These are phyloP conservation scores for Chrysolina oricalcia DNA, from an alignment of 2,888 invertebrate genomes.

Conservation along the genomic window DNA sequence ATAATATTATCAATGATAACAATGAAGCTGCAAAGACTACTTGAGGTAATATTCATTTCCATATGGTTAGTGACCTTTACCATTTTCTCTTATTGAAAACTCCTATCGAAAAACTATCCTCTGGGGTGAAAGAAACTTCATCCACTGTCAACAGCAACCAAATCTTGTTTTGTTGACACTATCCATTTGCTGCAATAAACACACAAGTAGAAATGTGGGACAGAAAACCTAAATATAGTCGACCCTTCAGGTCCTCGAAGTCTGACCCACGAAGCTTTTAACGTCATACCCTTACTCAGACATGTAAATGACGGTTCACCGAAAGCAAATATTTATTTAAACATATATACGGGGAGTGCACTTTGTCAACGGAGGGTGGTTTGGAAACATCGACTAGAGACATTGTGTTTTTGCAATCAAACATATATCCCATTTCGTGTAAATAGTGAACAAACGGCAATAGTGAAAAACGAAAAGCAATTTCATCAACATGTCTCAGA, in stretches of 20 bases:
- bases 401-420: no score
- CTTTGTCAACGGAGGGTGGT: not conserved
- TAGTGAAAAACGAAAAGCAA: no score
- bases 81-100: no score
- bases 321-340: conserved; percentile 21
- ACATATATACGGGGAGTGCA: not conserved
- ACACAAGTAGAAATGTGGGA: not conserved
- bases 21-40: no score
- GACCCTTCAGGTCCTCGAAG: not conserved
- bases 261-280: not conserved
- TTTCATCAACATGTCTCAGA: no score
- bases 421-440: no score
- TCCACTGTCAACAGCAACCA: not conserved
- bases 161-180: not conserved
- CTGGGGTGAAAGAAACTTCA: not conserved
- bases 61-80: no score
- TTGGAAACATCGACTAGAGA: not conserved
- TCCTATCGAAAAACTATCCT: no score
- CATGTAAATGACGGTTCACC: conserved; percentile 18
- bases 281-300: not conserved
- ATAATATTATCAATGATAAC: no score
- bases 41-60: no score
- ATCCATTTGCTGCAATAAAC: not conserved
- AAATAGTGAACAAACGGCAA: no score
- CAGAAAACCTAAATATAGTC: not conserved